A percentile compares a stretch with the other conserved stretches of the same genome.
Evolutionary conservation across 2,113 vertebrate genomes (phyloP).

Genomic region (Atrichornis clamosus): DNA sequence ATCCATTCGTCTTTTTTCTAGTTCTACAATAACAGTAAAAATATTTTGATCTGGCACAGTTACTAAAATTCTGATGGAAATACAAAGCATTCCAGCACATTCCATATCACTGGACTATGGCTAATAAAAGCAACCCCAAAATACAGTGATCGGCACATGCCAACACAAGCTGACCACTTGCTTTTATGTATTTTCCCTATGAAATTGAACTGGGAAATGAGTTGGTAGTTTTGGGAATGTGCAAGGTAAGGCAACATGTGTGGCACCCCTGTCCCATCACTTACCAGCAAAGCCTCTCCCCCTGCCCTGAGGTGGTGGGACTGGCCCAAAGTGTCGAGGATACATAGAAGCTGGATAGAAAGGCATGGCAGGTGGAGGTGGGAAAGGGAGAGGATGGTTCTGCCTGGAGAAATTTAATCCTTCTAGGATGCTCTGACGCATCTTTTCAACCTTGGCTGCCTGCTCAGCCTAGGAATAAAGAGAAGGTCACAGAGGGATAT

Average conservation of each 20-base stretch:
- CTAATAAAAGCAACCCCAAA: background rate
- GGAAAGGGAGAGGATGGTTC: conserved; percentile 85
- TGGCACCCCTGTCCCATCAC: background rate
- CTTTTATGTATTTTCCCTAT: background rate
- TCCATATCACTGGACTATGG: background rate
- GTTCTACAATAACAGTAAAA: background rate
- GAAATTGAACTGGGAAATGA: background rate
- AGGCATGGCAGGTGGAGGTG: conserved; percentile 86
- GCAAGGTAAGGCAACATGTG: background rate
- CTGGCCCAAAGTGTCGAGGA: conserved; percentile 83
- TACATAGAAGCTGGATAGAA: conserved; percentile 88
- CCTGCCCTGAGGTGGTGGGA: conserved; percentile 84
- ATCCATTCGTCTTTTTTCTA: background rate
- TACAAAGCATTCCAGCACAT: background rate
- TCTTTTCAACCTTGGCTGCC: conserved; percentile 92
- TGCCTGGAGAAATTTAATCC: conserved; percentile 89
- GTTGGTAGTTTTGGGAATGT: background rate
- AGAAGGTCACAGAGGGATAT: conserved; percentile 6
- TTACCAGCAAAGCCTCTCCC: conserved; percentile 87
- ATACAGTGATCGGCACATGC: background rate
- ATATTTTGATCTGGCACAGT: background rate
- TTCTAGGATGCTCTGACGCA: conserved; percentile 95
- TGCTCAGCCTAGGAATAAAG: conserved; percentile 82
- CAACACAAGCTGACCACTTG: background rate
- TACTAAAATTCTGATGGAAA: background rate